Percentiles rank a stretch among this genome's conserved stretches.
Evolutionary conservation across 2,888 invertebrate genomes (phyloP).

Genomic region (Teleogryllus oceanicus): DNA sequence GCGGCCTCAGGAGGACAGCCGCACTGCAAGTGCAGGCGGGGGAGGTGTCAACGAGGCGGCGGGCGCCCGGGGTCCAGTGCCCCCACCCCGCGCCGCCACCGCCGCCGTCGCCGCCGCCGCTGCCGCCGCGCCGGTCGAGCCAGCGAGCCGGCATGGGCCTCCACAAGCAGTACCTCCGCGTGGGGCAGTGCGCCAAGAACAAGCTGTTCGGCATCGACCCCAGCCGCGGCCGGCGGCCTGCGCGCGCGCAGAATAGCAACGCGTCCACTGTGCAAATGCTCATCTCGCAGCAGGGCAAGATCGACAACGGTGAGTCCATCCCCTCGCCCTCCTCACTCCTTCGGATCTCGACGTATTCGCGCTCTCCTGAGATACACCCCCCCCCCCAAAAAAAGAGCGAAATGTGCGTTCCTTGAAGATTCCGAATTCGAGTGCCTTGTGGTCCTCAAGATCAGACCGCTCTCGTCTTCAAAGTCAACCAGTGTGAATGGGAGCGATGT

Average conservation of each 20-base stretch:
- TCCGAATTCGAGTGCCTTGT: no score
- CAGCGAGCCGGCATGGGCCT: slow-evolving; percentile 28
- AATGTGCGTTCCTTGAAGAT: no score
- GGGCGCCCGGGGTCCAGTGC: no score
- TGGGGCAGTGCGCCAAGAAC: slow-evolving; percentile 69
- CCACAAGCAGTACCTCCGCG: slow-evolving; percentile 73
- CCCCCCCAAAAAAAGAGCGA: not conserved
- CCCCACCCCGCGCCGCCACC: no score
- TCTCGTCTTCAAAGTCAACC: no score
- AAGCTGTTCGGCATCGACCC: slow-evolving; percentile 65
- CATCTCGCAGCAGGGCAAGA: slow-evolving; percentile 71
- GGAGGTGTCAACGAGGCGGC: no score
- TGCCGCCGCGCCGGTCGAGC: no score
- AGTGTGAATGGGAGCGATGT: no score
- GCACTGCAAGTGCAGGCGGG: no score
- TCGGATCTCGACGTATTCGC: not conserved
- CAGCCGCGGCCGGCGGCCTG: slow-evolving; percentile 28
- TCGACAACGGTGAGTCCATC: slow-evolving; percentile 69
- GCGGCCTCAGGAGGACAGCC: no score
- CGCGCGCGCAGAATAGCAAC: slow-evolving; percentile 42
- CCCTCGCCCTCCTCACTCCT: not conserved
- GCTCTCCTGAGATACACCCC: not conserved
- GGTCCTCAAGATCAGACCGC: no score
- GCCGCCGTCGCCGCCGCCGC: no score
- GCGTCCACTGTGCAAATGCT: slow-evolving; percentile 71